Evolutionary conservation across 2,113 vertebrate species (phyloP).

Genomic region (Apteryx mantelli): DNA sequence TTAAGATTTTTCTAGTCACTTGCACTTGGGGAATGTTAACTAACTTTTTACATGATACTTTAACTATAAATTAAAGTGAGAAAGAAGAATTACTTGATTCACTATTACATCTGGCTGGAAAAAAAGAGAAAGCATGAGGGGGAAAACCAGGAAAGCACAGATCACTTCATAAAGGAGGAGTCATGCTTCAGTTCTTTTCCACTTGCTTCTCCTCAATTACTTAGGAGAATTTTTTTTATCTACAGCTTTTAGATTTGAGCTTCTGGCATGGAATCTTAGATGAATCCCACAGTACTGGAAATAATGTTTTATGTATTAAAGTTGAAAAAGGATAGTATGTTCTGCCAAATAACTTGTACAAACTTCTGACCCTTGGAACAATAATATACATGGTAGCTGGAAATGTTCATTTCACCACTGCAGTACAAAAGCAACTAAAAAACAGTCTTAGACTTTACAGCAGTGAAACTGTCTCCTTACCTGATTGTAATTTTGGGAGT

Average conservation of each 20-base stretch:
- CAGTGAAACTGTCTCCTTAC: not conserved
- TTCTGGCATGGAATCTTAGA: not conserved
- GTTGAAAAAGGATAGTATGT: constrained; percentile 14
- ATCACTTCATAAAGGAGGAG: not conserved
- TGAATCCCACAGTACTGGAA: constrained; percentile 23
- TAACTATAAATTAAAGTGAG: not conserved
- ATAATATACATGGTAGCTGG: not conserved
- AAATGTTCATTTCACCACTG: not conserved
- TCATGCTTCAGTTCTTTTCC: not conserved
- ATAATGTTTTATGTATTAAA: not conserved
- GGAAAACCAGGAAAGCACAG: not conserved
- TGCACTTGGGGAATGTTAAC: not conserved
- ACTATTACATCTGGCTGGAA: not conserved
- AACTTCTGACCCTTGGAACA: constrained; percentile 10
- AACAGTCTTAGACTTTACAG: not conserved
- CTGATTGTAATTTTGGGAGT: not conserved
- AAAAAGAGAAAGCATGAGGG: not conserved
- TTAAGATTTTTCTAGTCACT: not conserved
- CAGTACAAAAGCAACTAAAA: not conserved
- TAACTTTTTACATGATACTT: not conserved
- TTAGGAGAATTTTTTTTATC: not conserved
- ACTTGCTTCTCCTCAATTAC: not conserved
- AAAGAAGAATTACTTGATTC: not conserved
- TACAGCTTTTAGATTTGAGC: not conserved
- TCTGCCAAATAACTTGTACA: not conserved